Evolutionary conservation across 2,888 invertebrate species (phyloP), one percentile per base, ranked within the genome.

Genomic region (Agonopterix alstromeriana): DNA sequence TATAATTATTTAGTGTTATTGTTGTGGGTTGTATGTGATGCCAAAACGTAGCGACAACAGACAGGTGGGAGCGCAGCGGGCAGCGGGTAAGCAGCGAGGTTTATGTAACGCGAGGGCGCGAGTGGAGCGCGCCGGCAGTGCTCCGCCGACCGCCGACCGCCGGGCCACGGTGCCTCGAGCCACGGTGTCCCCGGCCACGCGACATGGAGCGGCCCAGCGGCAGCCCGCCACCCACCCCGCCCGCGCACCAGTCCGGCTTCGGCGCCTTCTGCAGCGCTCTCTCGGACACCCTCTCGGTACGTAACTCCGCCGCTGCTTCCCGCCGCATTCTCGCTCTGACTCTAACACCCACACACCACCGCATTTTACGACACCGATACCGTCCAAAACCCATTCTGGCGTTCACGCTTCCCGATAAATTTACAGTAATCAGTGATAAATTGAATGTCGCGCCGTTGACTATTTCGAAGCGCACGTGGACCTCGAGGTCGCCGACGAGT

Each of bases 1-100:
- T 87, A 85, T 84, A 82, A 86, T 83, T 82, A 81, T 83, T 84
- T 73, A 76, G 70, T 87, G 81, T 85, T 86, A 77, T 86, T 85
- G 84, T 87, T 82, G 75, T 82, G 78, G 69, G 73, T 66, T 71
- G 81, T 77, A 80, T 67, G 69, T 67, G 77, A 79, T 84, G 86
- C 86, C 84, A 85, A 84, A 74, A 77, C 76, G 76, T 63, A 77
- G 77, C 74, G 81, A 80, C 82, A 82, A 77, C 78, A 73, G 82
- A 80, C 84, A 86, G 85, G 86, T 85, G 83, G 73, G 81, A 27
- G 27, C 27, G 27, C 66, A 70, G 76, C 77, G 77, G 70, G 69
- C 64, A 63, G 51, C 55, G 56, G 56, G 49, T 48, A 55, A 64
- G 68, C 64, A 63, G 58, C 57, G 63, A 60, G 70, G 76, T 78